Conservation (phyloP, 2,113 vertebrate species). For the Corythornis madagascariensis region DNA sequence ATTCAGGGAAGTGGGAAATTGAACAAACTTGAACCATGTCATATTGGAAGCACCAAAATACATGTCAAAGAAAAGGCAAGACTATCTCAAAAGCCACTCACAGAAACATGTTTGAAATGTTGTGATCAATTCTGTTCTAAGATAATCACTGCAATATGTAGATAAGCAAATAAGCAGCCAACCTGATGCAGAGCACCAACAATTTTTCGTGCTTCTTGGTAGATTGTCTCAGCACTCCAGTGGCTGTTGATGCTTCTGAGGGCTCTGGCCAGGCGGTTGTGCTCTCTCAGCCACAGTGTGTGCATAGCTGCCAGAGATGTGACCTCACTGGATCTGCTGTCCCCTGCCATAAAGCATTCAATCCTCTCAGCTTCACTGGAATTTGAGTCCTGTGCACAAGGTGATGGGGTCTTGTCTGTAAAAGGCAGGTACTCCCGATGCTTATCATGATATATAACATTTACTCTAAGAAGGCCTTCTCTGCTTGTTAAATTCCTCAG, state of each 20-base stretch:
- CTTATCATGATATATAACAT: conserved; percentile 72
- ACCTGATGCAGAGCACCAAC: conserved; percentile 95
- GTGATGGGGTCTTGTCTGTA: conserved; percentile 58
- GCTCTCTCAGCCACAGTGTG: conserved; percentile 90
- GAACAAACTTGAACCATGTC: background rate
- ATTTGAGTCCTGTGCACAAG: conserved; percentile 73
- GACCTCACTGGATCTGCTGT: conserved; percentile 86
- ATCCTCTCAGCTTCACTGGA: conserved; percentile 55
- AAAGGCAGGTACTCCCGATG: conserved; percentile 83
- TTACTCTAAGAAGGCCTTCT: conserved; percentile 84
- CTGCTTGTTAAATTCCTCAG: conserved; percentile 82
- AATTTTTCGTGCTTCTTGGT: conserved; percentile 92
- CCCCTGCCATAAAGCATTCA: conserved; percentile 90
- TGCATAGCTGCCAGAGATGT: conserved; percentile 83
- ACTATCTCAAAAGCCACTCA: background rate
- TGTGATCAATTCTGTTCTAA: background rate
- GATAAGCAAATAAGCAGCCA: background rate
- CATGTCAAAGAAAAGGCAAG: background rate
- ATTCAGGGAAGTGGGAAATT: background rate
- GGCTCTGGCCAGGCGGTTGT: conserved; percentile 85
- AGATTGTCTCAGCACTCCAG: conserved; percentile 83
- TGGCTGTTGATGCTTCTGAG: conserved; percentile 82
- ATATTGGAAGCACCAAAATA: background rate
- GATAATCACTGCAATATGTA: background rate
- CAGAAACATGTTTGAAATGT: background rate